Evolutionary conservation across 2,888 invertebrate genomes (phyloP).

Genomic region (Merodon equestris): DNA sequence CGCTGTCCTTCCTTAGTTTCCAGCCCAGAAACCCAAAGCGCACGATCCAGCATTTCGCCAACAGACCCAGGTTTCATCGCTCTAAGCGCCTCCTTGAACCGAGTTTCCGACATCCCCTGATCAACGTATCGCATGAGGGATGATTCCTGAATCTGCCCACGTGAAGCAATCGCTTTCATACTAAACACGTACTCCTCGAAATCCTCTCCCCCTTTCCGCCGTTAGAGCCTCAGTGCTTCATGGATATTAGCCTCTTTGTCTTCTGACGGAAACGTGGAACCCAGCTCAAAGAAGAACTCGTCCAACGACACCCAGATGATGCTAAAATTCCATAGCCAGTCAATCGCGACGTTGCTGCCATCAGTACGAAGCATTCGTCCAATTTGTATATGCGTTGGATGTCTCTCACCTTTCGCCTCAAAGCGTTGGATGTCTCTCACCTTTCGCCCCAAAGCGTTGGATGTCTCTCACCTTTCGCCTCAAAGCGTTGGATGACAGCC

Average conservation of each 20-base stretch:
- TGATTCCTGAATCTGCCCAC: too few relatives aligned
- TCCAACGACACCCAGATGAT: conserved; percentile 5
- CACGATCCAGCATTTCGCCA: too few relatives aligned
- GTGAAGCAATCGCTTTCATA: too few relatives aligned
- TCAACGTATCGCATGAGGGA: too few relatives aligned
- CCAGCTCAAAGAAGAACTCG: background rate
- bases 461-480: conserved; percentile 13
- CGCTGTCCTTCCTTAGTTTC: too few relatives aligned
- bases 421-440: conserved; percentile 9
- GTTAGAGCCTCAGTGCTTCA: conserved; percentile 1
- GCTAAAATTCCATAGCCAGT: conserved; percentile 3
- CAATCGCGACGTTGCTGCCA: conserved; percentile 15
- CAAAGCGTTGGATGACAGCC: conserved; percentile 1
- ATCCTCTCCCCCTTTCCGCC: background rate
- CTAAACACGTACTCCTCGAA: conserved; percentile 2
- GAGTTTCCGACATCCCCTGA: too few relatives aligned
- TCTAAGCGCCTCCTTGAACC: too few relatives aligned
- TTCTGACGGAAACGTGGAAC: background rate
- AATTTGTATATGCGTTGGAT: background rate
- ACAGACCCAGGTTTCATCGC: too few relatives aligned
- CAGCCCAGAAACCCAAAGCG: too few relatives aligned
- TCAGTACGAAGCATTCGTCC: background rate
- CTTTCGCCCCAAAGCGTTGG: conserved; percentile 6
- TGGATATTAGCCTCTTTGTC: conserved; percentile 19
- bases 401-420: conserved; percentile 11